Evolutionary conservation across 1,140 invertebrate genomes (phyloP).

Genomic region (Papilio aristodemus): DNA sequence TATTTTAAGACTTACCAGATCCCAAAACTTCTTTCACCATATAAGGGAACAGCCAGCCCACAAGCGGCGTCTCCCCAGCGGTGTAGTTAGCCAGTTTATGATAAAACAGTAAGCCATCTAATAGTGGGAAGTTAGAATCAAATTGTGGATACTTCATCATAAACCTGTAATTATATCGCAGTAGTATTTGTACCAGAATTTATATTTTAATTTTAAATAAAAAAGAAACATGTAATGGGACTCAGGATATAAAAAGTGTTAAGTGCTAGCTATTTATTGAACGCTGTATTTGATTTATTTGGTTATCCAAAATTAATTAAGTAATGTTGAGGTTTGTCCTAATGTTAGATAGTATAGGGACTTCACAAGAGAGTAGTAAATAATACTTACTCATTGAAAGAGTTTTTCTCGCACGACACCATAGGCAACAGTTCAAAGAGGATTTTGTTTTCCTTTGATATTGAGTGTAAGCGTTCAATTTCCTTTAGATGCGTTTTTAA

Average conservation of each 20-base stretch:
- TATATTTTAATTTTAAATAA: too few relatives aligned
- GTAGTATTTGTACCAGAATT: too few relatives aligned
- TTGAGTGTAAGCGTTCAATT: constrained; percentile 67
- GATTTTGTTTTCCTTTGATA: constrained; percentile 76
- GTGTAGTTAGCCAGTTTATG: constrained; percentile 89
- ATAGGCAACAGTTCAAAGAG: constrained; percentile 61
- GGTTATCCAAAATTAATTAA: too few relatives aligned
- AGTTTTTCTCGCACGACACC: constrained; percentile 52
- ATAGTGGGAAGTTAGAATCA: constrained; percentile 53
- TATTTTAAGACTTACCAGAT: constrained; percentile 48
- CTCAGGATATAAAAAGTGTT: too few relatives aligned
- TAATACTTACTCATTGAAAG: constrained; percentile 59
- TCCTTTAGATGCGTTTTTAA: constrained; percentile 85
- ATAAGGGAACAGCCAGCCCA: constrained; percentile 93
- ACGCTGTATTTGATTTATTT: too few relatives aligned
- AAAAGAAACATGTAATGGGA: too few relatives aligned
- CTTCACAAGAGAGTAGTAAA: too few relatives aligned
- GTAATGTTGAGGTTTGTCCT: too few relatives aligned
- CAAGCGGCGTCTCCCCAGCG: constrained; percentile 89
- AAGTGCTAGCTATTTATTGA: too few relatives aligned
- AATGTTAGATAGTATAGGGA: too few relatives aligned
- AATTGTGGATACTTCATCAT: constrained; percentile 62
- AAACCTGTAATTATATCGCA: constrained; percentile 49
- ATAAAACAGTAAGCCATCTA: constrained; percentile 92
- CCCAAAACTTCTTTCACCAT: constrained; percentile 92